Base-by-base conservation (phyloP, 2,113 vertebrate species). In the Bettongia penicillata region DNA sequence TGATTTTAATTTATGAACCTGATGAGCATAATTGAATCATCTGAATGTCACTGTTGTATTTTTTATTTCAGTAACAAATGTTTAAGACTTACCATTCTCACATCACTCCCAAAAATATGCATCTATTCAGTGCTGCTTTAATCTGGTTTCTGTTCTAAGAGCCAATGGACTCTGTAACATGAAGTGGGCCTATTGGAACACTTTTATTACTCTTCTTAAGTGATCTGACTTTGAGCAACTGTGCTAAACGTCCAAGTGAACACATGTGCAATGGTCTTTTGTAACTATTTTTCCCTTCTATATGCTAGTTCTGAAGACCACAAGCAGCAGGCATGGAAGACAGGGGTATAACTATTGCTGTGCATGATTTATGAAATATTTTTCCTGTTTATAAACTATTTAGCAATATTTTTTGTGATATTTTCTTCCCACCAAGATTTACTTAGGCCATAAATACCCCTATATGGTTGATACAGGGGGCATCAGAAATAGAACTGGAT, bases 1-100 rank as follows among this genome's bases (percentile, higher is more conserved):
- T 84, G 92, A 57, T 91, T 68, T 97, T 97, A 96, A 51, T 93
- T 96, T 97, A 61, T 94, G 96, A 97, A 95, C 96, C 52, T 68
- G n/a, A 90, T 68, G 53, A 95, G 93, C 49, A 92, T 94, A 97
- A 97, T 92, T 97, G 0, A 95, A 96, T 95, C 96, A 97, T 95
- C 22, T 95, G 93, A 94, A 96, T 23, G 68, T 47, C n/a, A 94
- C 53, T 55, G 92, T 94, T 97, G 90, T 95, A 19, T 95, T 84
- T 48, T 97, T 61, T 31, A 31, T 96, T 96, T 93, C 57, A 91
- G 90, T 92, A 89, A 53, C 48, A 94, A 68, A 97, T 94, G 93
- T 48, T 91, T 89, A 48, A 8, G 28, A 96, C 96, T n/a, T 95
- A 92, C 95, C 94, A 94, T 97, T 97, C 97, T 97, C 52, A 91